A percentile compares a stretch with the other conserved stretches of the same genome.
phyloP scores from a whole-genome alignment of 2,888 invertebrate species.

The Meta bourneti region DNA sequence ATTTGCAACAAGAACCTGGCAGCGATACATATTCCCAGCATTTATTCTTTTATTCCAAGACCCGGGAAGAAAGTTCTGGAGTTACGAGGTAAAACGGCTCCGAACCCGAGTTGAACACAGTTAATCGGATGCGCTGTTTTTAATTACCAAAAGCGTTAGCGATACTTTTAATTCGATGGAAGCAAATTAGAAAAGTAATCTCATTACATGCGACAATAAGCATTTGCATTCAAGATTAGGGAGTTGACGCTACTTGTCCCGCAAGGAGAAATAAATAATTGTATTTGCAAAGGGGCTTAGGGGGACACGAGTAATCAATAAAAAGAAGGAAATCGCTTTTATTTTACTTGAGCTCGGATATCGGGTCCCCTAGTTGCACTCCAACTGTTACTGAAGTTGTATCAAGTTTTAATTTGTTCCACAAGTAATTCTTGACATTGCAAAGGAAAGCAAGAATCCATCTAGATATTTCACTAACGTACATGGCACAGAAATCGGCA shows the following conservation, averaged over 20 bases:
- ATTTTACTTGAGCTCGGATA: background rate
- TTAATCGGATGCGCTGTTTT: constrained; percentile 33
- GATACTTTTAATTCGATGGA: constrained; percentile 25
- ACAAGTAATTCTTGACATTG: too few relatives aligned
- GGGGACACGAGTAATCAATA: background rate
- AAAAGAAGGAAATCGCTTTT: background rate
- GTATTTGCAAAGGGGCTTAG: background rate
- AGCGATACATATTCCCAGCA: background rate
- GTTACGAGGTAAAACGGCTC: background rate
- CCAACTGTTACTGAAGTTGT: too few relatives aligned
- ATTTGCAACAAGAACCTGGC: background rate
- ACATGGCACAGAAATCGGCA: too few relatives aligned
- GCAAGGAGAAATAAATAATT: background rate
- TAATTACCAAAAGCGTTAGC: constrained; percentile 7
- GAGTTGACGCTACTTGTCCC: background rate
- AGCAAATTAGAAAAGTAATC: constrained; percentile 17
- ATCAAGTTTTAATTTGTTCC: too few relatives aligned
- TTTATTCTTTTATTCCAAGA: background rate
- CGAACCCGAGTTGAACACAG: background rate
- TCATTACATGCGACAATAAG: constrained; percentile 14
- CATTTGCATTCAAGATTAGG: constrained; percentile 31
- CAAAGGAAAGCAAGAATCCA: too few relatives aligned
- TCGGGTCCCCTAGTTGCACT: too few relatives aligned
- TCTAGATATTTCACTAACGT: too few relatives aligned
- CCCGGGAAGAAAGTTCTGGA: background rate